Percentiles rank a stretch among this genome's conserved stretches.
phyloP scores from a whole-genome alignment of 2,113 vertebrate species.

The Shinisaurus crocodilurus region DNA sequence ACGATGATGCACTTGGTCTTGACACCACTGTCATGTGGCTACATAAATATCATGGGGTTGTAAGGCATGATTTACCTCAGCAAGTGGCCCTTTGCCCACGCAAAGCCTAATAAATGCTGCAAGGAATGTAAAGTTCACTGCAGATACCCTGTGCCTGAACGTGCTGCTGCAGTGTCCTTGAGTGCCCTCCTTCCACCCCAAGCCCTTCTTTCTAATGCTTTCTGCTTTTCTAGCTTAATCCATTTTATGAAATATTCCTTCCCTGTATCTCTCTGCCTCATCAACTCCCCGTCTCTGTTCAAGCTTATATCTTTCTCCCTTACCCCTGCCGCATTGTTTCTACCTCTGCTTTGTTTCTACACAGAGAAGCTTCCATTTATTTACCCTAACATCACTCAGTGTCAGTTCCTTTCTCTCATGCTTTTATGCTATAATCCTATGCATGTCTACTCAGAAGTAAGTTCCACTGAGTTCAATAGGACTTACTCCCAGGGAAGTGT shows the following conservation, averaged over 20 bases:
- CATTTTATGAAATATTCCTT: slow-evolving; percentile 19
- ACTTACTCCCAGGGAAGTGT: neutral
- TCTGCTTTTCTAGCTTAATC: slow-evolving; percentile 42
- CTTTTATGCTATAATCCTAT: neutral
- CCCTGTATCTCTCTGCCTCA: slow-evolving; percentile 11
- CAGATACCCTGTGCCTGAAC: slow-evolving; percentile 26
- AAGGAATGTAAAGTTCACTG: slow-evolving; percentile 62
- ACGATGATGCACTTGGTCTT: slow-evolving; percentile 44
- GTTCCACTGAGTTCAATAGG: neutral
- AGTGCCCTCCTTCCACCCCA: slow-evolving; percentile 59
- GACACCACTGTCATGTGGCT: slow-evolving; percentile 16
- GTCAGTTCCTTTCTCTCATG: slow-evolving; percentile 1
- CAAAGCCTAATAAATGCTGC: slow-evolving; percentile 61
- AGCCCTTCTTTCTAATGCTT: slow-evolving; percentile 43
- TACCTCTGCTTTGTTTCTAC: slow-evolving; percentile 22
- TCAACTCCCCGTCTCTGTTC: slow-evolving; percentile 39
- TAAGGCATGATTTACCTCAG: slow-evolving; percentile 16
- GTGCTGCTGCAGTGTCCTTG: slow-evolving; percentile 69
- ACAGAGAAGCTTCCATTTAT: neutral
- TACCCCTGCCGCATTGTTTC: slow-evolving; percentile 24
- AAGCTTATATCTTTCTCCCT: neutral
- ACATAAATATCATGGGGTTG: slow-evolving; percentile 25
- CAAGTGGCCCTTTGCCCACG: slow-evolving; percentile 50
- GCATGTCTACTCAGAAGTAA: neutral
- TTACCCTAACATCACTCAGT: rapidly evolving